These are phyloP conservation scores for Setophaga kirtlandii DNA, from an alignment of 2,113 vertebrate genomes.

Conservation along the genomic window DNA sequence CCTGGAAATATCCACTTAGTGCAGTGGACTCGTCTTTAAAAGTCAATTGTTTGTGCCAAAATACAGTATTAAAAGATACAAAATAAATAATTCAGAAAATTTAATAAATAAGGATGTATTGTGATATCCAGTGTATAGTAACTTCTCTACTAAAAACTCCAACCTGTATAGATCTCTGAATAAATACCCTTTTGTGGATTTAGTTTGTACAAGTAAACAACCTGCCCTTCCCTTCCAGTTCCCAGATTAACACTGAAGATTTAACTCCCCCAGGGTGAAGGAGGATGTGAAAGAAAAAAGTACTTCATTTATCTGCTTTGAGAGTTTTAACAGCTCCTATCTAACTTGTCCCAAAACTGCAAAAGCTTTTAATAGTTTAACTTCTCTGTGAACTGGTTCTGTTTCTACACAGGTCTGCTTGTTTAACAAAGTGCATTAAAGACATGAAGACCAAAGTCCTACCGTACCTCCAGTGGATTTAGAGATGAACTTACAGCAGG, in stretches of 20 bases:
- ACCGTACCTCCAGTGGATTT: not conserved
- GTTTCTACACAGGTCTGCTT: not conserved
- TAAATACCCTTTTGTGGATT: not conserved
- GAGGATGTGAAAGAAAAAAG: not conserved
- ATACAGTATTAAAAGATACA: slow-evolving; percentile 51
- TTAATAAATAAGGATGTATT: slow-evolving; percentile 53
- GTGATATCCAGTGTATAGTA: slow-evolving; percentile 15
- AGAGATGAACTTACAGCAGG: not conserved
- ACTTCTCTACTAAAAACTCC: not conserved
- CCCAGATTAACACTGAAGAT: not conserved
- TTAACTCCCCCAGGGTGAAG: not conserved
- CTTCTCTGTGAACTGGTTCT: not conserved
- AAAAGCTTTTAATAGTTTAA: not conserved
- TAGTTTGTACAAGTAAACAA: not conserved
- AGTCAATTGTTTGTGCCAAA: slow-evolving; percentile 22
- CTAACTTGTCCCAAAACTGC: not conserved
- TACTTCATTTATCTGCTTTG: not conserved
- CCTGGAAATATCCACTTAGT: not conserved
- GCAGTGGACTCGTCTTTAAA: not conserved
- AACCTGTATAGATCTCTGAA: not conserved
- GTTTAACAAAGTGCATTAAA: not conserved
- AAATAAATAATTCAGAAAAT: slow-evolving; percentile 67
- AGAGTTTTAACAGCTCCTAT: not conserved
- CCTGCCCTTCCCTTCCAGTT: not conserved
- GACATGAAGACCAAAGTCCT: not conserved